These are phyloP conservation scores for Atractosteus spatula DNA, from an alignment of 2,113 vertebrate species.

Conservation along the genomic window DNA sequence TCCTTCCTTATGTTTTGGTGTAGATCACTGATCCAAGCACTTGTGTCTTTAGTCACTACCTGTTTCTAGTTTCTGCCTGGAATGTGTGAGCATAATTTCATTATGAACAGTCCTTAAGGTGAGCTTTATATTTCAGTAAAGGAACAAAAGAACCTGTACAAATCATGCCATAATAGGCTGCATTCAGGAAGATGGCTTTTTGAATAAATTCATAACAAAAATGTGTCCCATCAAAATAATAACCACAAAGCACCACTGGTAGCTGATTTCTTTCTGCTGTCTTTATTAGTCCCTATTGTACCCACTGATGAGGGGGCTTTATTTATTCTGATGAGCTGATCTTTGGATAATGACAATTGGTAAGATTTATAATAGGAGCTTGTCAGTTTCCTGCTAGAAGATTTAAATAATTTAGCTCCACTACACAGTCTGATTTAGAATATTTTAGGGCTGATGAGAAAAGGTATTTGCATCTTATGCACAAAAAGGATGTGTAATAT, in stretches of 20 bases:
- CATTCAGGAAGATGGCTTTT: not conserved
- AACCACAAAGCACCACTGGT: not conserved
- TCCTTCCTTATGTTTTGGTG: too few relatives aligned
- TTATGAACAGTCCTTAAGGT: not conserved
- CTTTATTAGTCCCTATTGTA: conserved; percentile 8
- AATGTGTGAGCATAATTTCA: too few relatives aligned
- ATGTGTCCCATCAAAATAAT: conserved; percentile 6
- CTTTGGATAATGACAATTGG: conserved; percentile 8
- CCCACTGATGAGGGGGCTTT: not conserved
- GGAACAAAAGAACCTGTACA: not conserved
- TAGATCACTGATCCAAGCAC: too few relatives aligned
- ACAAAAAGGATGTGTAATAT: too few relatives aligned
- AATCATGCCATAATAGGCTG: not conserved
- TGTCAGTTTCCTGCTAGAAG: conserved; percentile 4
- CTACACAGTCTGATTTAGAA: conserved; percentile 8
- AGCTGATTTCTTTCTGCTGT: conserved; percentile 3
- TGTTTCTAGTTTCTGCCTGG: too few relatives aligned
- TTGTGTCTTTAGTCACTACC: too few relatives aligned
- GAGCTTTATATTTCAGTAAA: not conserved
- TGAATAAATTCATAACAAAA: not conserved
- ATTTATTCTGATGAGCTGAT: conserved; percentile 14
- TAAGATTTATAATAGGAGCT: conserved; percentile 5
- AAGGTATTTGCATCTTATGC: conserved; percentile 1
- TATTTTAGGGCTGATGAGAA: not conserved
- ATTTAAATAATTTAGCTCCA: conserved; percentile 5